Evolutionary conservation across 2,888 invertebrate species (phyloP), one percentile per base, ranked within the genome.

Genomic region (Diarsia brunnea): DNA sequence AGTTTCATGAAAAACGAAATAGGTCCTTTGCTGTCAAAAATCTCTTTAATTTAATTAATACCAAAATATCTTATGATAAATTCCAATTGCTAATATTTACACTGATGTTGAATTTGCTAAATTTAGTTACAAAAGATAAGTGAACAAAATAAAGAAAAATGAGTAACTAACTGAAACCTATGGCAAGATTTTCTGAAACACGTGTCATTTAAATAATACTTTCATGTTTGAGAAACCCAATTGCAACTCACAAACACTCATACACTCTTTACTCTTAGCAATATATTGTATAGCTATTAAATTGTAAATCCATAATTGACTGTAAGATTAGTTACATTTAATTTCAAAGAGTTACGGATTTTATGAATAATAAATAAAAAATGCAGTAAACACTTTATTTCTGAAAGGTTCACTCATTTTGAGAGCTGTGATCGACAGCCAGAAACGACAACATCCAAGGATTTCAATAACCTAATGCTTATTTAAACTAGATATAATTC

Each of bases 61-160:
- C 19, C 19, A 75, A 66, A 65, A 58, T 43, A 65, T 16, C 16
- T 16, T 49, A 65, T 4, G 14, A 16, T 43, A n/a, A 19, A 53
- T 24, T 49, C 47, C 21, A 75, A 67, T 27, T 38, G 12, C 49
- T 76, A 38, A 49, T 76, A 63, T 76, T 68, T 75, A 75, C 58
- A 75, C 31, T 14, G 0, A 53, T 38, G 21, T 24, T 53, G 27
- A 45, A 53, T n/a, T 61, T n/a, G 2, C 38, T 61, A 7, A 47
- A 47, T 21, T 10, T 73, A 47, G 10, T 7, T 24, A 21, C 8
- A 4, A 24, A 64, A 64, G 0, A 69, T 45, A 31, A 27, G 21
- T 4, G 7, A 38, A 5, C 11, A 38, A 4, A 38, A 38, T 38
- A 38, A 38, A 38, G 3, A 38, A 38, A 31, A 38, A 38, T 38